These are phyloP conservation scores for Eupithecia inturbata DNA, from an alignment of 2,888 invertebrate species.

Conservation along the genomic window DNA sequence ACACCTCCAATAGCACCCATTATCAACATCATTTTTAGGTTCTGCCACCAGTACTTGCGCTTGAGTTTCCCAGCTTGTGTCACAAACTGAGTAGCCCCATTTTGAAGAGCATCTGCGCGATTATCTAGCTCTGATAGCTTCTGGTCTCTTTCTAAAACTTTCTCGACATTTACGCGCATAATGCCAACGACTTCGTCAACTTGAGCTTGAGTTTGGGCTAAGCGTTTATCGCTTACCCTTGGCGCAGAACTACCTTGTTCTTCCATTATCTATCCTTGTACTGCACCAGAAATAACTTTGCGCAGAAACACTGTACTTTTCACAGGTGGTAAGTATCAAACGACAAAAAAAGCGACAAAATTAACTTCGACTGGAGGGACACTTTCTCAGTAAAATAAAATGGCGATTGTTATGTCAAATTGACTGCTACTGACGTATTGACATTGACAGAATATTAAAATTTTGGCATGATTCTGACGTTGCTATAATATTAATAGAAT, in stretches of 20 bases:
- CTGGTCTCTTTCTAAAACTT: slow-evolving; percentile 97
- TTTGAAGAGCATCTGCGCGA: slow-evolving; percentile 96
- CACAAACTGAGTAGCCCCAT: slow-evolving; percentile 97
- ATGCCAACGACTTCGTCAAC: slow-evolving; percentile 92
- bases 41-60: slow-evolving; percentile 99
- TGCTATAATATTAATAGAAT: neutral
- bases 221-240: slow-evolving; percentile 79
- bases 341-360: neutral
- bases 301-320: slow-evolving; percentile 3
- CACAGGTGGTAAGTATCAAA: neutral
- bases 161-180: slow-evolving; percentile 98
- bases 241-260: slow-evolving; percentile 80
- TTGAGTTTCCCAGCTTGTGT: slow-evolving; percentile 98
- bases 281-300: neutral
- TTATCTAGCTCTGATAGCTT: slow-evolving; percentile 97
- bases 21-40: slow-evolving; percentile 98
- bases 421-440: too few species aligned
- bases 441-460: neutral
- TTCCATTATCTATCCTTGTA: slow-evolving; percentile 66
- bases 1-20: slow-evolving; percentile 93
- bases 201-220: slow-evolving; percentile 82
- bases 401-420: neutral
- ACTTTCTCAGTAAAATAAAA: neutral
- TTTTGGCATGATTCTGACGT: neutral
- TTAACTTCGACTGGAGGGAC: neutral